Percentiles rank a stretch among this genome's conserved stretches.
Evolutionary conservation across 2,797 vertebrate genomes (phyloP).

Genomic region (Paratrypauchen microcephalus): DNA sequence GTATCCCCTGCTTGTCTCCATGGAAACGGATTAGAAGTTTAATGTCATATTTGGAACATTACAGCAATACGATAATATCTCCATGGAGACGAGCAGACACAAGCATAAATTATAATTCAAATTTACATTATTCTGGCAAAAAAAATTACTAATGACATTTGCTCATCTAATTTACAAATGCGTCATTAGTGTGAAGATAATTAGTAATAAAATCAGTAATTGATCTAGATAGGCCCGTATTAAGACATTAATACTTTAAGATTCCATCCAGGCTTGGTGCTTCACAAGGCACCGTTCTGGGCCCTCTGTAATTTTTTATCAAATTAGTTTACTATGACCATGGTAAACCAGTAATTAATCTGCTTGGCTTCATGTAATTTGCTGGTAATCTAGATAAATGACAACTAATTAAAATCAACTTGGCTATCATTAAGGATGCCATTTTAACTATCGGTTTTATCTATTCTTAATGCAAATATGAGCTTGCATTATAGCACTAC

Average conservation of each 20-base stretch:
- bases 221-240: no score
- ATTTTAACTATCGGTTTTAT: background rate
- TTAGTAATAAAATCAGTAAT: background rate
- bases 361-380: background rate
- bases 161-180: conserved; percentile 2
- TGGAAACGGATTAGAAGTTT: no score
- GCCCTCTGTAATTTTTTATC: background rate
- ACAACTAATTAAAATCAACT: conserved; percentile 3
- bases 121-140: no score
- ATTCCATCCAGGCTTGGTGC: background rate
- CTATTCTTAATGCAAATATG: background rate
- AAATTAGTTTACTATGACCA: background rate
- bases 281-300: background rate
- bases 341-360: background rate
- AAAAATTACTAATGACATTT: conserved; percentile 1
- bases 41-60: no score
- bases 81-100: no score
- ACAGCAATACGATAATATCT: no score
- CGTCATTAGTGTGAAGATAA: background rate
- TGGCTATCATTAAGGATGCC: background rate
- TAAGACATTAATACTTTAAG: background rate
- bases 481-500: background rate
- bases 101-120: no score
- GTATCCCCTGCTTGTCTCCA: no score
- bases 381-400: background rate